phyloP scores from a whole-genome alignment of 2,888 invertebrate species.

The Metalampra italica region DNA sequence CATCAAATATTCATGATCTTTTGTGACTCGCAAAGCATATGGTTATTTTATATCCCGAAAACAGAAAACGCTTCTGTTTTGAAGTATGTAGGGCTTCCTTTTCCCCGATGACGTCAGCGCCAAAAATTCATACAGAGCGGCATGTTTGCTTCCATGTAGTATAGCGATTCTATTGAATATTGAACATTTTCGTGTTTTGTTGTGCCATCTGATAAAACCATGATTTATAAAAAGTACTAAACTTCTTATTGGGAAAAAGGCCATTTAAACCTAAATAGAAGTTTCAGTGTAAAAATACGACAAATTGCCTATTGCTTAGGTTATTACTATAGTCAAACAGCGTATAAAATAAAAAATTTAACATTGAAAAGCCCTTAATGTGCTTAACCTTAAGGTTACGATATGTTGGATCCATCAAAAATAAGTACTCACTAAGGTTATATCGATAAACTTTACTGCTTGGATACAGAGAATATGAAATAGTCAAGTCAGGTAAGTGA shows the following conservation, averaged over 20 bases:
- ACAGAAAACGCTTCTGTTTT: too few relatives aligned
- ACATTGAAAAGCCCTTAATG: neutral
- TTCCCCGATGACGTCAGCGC: too few relatives aligned
- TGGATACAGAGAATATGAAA: neutral
- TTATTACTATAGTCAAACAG: neutral
- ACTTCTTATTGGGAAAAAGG: too few relatives aligned
- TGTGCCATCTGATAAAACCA: too few relatives aligned
- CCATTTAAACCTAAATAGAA: neutral
- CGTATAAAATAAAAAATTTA: neutral
- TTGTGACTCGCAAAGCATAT: neutral
- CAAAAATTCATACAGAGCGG: too few relatives aligned
- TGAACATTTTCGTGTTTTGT: too few relatives aligned
- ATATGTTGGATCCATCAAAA: constrained; percentile 2
- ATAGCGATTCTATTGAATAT: too few relatives aligned
- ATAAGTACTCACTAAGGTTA: neutral
- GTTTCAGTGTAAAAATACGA: neutral
- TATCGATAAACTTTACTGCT: constrained; percentile 1
- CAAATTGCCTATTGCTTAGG: neutral
- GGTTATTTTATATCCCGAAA: too few relatives aligned
- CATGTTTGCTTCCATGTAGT: too few relatives aligned
- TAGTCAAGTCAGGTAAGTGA: neutral
- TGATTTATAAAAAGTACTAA: too few relatives aligned
- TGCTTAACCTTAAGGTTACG: neutral
- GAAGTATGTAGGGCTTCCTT: too few relatives aligned
- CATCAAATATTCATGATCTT: neutral